A percentile compares a stretch with the other conserved stretches of the same genome.
Conservation (phyloP, 1,140 invertebrate genomes). For the Drosophila cardini region DNA sequence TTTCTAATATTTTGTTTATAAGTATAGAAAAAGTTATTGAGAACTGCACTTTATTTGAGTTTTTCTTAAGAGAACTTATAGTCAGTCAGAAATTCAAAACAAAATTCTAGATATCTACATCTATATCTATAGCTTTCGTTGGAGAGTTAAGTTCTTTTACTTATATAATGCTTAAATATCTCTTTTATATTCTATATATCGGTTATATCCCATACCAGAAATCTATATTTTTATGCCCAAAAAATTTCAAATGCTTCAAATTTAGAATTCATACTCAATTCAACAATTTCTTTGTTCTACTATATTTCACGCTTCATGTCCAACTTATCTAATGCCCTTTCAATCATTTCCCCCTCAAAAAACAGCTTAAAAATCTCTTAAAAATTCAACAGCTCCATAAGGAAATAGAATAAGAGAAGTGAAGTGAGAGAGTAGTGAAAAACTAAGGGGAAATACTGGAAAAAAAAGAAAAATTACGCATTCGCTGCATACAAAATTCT, state of each 20-base stretch:
- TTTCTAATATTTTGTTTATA: too few relatives aligned
- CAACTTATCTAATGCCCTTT: slow-evolving; percentile 25
- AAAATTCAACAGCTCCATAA: slow-evolving; percentile 32
- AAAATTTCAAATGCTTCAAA: neutral
- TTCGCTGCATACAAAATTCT: slow-evolving; percentile 62
- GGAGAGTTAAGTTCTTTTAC: too few relatives aligned
- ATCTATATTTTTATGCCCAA: neutral
- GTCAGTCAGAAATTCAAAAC: too few relatives aligned
- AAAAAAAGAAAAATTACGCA: slow-evolving; percentile 34
- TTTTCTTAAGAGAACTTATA: too few relatives aligned
- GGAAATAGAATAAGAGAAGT: slow-evolving; percentile 5
- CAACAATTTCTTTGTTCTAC: neutral
- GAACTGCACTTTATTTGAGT: neutral
- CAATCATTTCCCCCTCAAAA: slow-evolving; percentile 12
- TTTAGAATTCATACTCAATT: neutral
- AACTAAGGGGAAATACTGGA: neutral
- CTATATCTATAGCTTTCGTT: too few relatives aligned
- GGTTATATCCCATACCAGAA: neutral
- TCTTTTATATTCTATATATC: neutral
- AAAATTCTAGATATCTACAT: too few relatives aligned
- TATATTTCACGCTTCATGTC: neutral
- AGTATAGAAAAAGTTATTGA: too few relatives aligned
- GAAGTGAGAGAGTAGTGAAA: neutral
- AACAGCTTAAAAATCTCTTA: slow-evolving; percentile 38
- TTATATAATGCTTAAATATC: too few relatives aligned